A percentile compares a stretch with the other conserved stretches of the same genome.
Conservation (phyloP, 2,113 vertebrate species). For the Phodopus roborovskii region DNA sequence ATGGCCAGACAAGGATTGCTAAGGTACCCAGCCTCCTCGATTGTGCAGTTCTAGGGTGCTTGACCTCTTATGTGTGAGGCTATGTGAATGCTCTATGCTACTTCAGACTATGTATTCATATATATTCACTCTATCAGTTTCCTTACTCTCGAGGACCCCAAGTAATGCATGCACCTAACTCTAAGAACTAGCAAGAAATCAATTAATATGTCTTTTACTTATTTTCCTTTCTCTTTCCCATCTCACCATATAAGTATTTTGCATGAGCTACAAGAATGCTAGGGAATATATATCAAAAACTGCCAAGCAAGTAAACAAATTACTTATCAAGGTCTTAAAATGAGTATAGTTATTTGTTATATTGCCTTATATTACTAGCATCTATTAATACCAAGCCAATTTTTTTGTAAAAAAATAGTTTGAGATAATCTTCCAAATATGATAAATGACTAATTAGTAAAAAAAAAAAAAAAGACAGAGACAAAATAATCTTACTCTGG, state of each 20-base stretch:
- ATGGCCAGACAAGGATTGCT: background rate
- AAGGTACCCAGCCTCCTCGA: too few relatives aligned
- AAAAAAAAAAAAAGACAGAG: background rate
- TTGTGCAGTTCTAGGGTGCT: too few relatives aligned
- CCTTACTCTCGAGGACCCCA: background rate
- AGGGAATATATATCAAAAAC: conserved; percentile 39
- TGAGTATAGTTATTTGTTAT: background rate
- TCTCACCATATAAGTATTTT: conserved; percentile 1
- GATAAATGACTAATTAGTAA: background rate
- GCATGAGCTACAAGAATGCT: background rate
- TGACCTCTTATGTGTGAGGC: background rate
- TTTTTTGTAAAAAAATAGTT: background rate
- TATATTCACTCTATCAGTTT: background rate
- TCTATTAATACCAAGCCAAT: conserved; percentile 7
- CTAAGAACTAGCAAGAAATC: background rate
- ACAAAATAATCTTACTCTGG: background rate
- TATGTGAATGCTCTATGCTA: background rate
- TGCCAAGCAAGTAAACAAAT: conserved; percentile 41
- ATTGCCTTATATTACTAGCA: background rate
- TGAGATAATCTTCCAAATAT: conserved; percentile 47
- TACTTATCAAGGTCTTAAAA: conserved; percentile 37
- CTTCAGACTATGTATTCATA: background rate
- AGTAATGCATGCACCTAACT: background rate
- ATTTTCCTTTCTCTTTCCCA: background rate
- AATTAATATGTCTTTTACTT: background rate